Conservation (phyloP, 2,113 vertebrate genomes). For the Oncorhynchus masou region DNA sequence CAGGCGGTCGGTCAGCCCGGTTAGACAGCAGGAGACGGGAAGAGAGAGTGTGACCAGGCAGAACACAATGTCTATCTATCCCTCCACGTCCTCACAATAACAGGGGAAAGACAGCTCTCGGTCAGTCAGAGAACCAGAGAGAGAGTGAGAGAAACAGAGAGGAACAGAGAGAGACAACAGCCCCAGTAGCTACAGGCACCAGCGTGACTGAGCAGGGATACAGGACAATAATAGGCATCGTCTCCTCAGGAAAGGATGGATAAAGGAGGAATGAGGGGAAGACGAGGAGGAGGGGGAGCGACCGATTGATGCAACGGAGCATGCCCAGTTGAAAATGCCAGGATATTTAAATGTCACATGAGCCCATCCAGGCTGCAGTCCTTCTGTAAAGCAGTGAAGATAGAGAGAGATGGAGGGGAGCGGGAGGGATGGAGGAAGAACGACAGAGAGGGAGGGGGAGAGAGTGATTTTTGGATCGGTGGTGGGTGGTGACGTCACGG, state of each 20-base stretch:
- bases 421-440: slow-evolving; percentile 12
- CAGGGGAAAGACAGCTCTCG: not conserved
- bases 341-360: slow-evolving; percentile 70
- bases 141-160: slow-evolving; percentile 9
- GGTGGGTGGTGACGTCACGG: slow-evolving; percentile 37
- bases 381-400: slow-evolving; percentile 29
- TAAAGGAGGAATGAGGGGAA: slow-evolving; percentile 33
- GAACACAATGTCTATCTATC: not conserved
- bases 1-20: not conserved
- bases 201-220: slow-evolving; percentile 28
- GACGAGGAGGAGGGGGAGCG: not conserved
- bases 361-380: slow-evolving; percentile 51
- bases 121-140: slow-evolving; percentile 9
- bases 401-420: slow-evolving; percentile 7
- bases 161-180: slow-evolving; percentile 4
- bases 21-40: not conserved
- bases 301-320: slow-evolving; percentile 40
- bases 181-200: not conserved
- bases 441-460: slow-evolving; percentile 5
- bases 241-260: slow-evolving; percentile 42
- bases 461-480: slow-evolving; percentile 16
- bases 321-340: slow-evolving; percentile 67
- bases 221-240: slow-evolving; percentile 60
- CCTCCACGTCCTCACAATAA: not conserved
- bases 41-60: not conserved